Percentiles rank a stretch among this genome's conserved stretches.
Conservation (phyloP, 2,888 invertebrate genomes). For the Seira ritae region DNA sequence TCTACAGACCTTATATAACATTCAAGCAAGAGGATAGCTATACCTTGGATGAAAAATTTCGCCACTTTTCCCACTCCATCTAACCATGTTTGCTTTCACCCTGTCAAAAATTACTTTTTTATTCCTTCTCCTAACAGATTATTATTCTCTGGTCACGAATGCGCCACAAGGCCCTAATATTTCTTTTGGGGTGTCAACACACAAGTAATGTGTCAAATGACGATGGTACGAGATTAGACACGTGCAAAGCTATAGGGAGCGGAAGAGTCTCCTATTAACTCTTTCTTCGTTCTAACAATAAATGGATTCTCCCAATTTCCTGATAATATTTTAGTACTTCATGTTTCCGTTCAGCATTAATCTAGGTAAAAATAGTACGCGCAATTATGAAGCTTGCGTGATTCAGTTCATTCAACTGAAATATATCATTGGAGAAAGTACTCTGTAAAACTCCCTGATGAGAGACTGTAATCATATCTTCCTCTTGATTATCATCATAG, state of each 20-base stretch:
- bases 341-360: background rate
- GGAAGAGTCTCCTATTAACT: too few relatives aligned
- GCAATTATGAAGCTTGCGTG: slow-evolving; percentile 2
- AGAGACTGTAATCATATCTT: background rate
- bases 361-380: too few relatives aligned
- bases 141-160: slow-evolving; percentile 12
- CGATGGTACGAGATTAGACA: background rate
- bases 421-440: background rate
- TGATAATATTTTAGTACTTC: slow-evolving; percentile 10
- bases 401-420: slow-evolving; percentile 39
- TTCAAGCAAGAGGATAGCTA: background rate
- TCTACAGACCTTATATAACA: background rate
- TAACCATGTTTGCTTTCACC: background rate
- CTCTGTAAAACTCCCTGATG: background rate
- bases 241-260: too few relatives aligned
- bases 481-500: background rate
- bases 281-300: too few relatives aligned
- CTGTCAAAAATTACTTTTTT: background rate
- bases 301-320: too few relatives aligned
- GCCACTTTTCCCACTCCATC: background rate
- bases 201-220: slow-evolving; percentile 14
- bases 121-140: background rate
- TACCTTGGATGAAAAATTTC: background rate
- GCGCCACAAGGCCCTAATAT: slow-evolving; percentile 5
- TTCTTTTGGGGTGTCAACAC: background rate